Conservation (phyloP, 2,113 vertebrate species). For the Chinchilla lanigera region DNA sequence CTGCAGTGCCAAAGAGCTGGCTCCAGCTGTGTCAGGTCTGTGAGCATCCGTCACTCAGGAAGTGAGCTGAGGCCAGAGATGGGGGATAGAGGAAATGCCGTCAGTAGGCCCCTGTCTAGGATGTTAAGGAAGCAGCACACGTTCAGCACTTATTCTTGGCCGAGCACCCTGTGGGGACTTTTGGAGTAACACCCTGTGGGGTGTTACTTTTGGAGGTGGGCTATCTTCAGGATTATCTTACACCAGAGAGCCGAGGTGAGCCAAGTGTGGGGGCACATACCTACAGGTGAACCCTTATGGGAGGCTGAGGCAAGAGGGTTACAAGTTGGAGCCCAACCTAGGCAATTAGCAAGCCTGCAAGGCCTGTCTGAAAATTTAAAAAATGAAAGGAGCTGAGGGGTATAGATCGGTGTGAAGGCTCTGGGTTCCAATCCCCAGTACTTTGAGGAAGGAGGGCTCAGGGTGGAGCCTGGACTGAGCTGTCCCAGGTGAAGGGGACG, state of each 20-base stretch:
- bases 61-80: background rate
- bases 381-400: background rate
- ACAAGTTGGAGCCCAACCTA: background rate
- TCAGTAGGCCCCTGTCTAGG: background rate
- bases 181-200: too few species aligned
- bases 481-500: background rate
- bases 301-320: background rate
- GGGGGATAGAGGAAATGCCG: background rate
- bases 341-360: background rate
- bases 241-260: background rate
- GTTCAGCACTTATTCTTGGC: background rate
- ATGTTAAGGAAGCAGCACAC: background rate
- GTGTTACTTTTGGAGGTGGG: background rate
- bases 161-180: background rate
- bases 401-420: background rate
- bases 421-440: background rate
- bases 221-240: background rate
- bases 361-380: background rate
- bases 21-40: slow-evolving; percentile 90
- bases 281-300: background rate
- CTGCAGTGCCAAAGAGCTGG: slow-evolving; percentile 91
- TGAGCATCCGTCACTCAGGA: rapidly evolving
- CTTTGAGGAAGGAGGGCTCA: background rate
- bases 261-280: background rate
- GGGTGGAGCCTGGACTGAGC: background rate